phyloP scores from a whole-genome alignment of 2,888 invertebrate species.

The Pseudoips prasinana region DNA sequence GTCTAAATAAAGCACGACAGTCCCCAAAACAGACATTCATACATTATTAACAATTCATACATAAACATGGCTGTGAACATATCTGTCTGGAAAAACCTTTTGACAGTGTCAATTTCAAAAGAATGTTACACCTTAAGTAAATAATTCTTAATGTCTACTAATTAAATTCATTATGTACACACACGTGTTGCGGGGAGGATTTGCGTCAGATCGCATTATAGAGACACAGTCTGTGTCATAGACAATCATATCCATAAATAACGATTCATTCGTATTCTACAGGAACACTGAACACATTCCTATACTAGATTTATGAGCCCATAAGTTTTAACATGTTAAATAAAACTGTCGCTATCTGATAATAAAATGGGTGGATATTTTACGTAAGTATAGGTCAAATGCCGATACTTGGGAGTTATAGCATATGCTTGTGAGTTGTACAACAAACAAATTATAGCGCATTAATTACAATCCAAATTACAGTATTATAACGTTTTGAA shows the following conservation, averaged over 20 bases:
- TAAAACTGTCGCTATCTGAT: constrained; percentile 7
- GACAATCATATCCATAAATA: constrained; percentile 36
- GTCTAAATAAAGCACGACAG: too few species aligned
- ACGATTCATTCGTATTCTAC: constrained; percentile 38
- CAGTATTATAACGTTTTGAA: too few species aligned
- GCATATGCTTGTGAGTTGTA: too few species aligned
- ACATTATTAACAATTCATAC: too few species aligned
- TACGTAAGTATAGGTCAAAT: too few species aligned
- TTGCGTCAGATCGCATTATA: constrained; percentile 38
- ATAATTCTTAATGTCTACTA: constrained; percentile 15
- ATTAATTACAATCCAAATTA: too few species aligned
- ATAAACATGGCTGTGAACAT: too few species aligned
- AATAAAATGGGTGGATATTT: not conserved
- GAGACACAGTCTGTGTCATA: constrained; percentile 37
- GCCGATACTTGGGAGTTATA: too few species aligned
- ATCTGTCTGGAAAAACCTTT: too few species aligned
- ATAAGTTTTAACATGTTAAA: constrained; percentile 13
- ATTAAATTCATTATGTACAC: constrained; percentile 27
- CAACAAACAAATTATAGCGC: too few species aligned
- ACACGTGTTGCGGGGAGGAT: constrained; percentile 32
- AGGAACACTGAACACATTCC: constrained; percentile 12
- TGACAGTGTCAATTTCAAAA: too few species aligned
- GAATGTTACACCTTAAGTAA: constrained; percentile 1
- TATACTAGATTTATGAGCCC: constrained; percentile 14
- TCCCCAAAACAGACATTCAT: too few species aligned